phyloP scores from a whole-genome alignment of 2,888 invertebrate species.

The Stegana nigrithorax region DNA sequence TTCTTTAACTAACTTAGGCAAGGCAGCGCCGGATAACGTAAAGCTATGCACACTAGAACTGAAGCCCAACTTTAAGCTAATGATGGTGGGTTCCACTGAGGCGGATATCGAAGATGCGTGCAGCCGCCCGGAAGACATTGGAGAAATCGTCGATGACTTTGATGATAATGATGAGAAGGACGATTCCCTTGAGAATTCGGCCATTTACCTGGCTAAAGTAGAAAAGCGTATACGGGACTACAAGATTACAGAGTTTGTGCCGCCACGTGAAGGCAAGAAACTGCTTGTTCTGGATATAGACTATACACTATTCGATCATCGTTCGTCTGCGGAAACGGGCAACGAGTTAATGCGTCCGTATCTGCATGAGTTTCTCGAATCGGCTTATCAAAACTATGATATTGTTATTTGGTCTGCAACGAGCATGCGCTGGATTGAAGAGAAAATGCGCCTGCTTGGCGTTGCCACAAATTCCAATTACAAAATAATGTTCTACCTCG shows the following conservation, averaged over 20 bases:
- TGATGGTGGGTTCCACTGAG: conserved; percentile 97
- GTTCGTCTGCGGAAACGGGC: conserved; percentile 89
- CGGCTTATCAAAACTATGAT: conserved; percentile 90
- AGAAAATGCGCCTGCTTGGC: conserved; percentile 94
- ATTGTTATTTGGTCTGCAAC: conserved; percentile 99
- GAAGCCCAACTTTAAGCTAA: conserved; percentile 89
- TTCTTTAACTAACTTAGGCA: too few species aligned
- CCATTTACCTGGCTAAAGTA: conserved; percentile 82
- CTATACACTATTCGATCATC: conserved; percentile 96
- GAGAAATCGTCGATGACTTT: conserved; percentile 90
- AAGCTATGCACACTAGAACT: conserved; percentile 81
- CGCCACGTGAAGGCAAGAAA: conserved; percentile 86
- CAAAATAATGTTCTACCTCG: conserved; percentile 92
- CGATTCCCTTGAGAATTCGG: conserved; percentile 65
- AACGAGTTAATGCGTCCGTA: conserved; percentile 93
- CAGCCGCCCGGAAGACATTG: conserved; percentile 79
- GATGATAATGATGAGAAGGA: conserved; percentile 89
- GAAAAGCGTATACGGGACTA: conserved; percentile 87
- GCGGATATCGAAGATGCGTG: conserved; percentile 89
- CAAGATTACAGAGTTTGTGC: conserved; percentile 83
- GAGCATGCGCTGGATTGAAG: conserved; percentile 98
- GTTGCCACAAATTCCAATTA: conserved; percentile 85
- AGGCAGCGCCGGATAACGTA: conserved; percentile 84
- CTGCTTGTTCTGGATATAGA: conserved; percentile 95
- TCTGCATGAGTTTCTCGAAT: conserved; percentile 91